These are phyloP conservation scores for Lophochroa leadbeateri DNA, from an alignment of 2,113 vertebrate species.

Conservation along the genomic window DNA sequence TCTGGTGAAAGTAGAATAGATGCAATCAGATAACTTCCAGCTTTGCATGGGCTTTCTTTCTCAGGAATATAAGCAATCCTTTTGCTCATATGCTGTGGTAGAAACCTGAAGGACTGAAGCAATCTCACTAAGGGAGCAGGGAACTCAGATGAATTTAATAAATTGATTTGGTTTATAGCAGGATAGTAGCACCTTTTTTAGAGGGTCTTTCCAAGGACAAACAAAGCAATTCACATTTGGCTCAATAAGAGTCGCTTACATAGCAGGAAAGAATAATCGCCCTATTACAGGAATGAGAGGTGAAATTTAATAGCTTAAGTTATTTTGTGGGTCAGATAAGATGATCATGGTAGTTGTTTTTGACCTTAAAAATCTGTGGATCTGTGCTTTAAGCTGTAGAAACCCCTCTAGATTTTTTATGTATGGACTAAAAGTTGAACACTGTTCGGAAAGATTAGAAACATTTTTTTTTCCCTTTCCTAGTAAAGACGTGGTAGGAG, in stretches of 20 bases:
- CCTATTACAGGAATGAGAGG: neutral
- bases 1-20: neutral
- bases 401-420: neutral
- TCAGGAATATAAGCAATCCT: neutral
- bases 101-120: neutral
- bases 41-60: neutral
- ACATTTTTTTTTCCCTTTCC: neutral
- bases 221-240: neutral
- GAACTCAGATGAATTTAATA: neutral
- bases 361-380: neutral
- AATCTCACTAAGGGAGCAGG: neutral
- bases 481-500: neutral
- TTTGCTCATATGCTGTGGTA: neutral
- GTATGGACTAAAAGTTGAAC: neutral
- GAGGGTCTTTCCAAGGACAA: slow-evolving; percentile 38
- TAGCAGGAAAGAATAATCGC: slow-evolving; percentile 21
- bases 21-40: neutral
- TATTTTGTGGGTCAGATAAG: neutral
- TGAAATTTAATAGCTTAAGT: slow-evolving; percentile 1
- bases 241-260: neutral
- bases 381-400: neutral
- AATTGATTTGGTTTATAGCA: neutral
- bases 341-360: neutral
- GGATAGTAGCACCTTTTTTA: neutral
- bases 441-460: neutral